Conservation (phyloP, 2,113 vertebrate genomes). For the Ramphastos sulfuratus region DNA sequence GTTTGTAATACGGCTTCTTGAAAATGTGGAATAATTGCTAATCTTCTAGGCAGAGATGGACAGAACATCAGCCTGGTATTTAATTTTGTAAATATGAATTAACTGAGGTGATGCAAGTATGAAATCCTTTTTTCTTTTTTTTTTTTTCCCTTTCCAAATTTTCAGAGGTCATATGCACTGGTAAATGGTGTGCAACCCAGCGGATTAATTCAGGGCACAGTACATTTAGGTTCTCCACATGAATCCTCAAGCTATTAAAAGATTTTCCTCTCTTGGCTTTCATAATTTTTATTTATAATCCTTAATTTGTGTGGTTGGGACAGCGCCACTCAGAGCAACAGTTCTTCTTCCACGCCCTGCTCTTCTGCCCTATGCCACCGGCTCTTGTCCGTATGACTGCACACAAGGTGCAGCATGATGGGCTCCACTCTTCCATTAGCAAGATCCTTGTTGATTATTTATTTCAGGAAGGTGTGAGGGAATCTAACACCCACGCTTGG, state of each 20-base stretch:
- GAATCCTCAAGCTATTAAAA: constrained; percentile 20
- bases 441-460: neutral
- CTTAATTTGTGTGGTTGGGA: neutral
- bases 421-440: neutral
- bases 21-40: constrained; percentile 63
- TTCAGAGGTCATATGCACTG: neutral
- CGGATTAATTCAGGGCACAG: fast-evolving
- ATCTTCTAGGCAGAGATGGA: constrained; percentile 51
- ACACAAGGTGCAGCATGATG: neutral
- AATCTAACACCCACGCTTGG: neutral
- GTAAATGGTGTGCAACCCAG: neutral
- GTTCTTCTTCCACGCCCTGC: neutral
- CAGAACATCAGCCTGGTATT: constrained; percentile 51
- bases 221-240: neutral
- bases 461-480: constrained; percentile 5
- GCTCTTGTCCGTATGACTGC: neutral
- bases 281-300: constrained; percentile 17
- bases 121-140: neutral
- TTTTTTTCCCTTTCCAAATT: neutral
- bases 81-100: constrained; percentile 55
- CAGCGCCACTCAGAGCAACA: neutral
- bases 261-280: neutral
- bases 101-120: neutral
- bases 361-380: fast-evolving
- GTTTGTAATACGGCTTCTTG: constrained; percentile 64